A percentile compares a stretch with the other conserved stretches of the same genome.
These are phyloP conservation scores for Pseudomyrmex gracilis DNA, from an alignment of 1,140 invertebrate genomes.

Conservation along the genomic window DNA sequence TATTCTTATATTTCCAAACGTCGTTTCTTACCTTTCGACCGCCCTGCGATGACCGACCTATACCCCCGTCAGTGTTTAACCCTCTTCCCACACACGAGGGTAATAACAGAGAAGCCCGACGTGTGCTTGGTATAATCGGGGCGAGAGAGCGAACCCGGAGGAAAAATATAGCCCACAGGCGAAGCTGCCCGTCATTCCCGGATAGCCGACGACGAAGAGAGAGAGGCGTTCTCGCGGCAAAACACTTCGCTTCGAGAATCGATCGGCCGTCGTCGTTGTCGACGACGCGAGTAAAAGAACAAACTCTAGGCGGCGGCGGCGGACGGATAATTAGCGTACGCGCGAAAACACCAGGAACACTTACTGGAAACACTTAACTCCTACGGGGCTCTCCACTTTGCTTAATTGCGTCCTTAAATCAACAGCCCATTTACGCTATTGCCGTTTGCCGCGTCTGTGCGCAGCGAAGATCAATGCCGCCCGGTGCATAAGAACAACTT, in stretches of 20 bases:
- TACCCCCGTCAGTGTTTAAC: slow-evolving; percentile 8
- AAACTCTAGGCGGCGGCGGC: slow-evolving; percentile 34
- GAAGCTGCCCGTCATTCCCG: slow-evolving; percentile 36
- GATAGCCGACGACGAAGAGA: neutral
- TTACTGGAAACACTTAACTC: slow-evolving; percentile 69
- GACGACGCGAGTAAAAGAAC: slow-evolving; percentile 24
- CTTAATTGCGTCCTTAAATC: slow-evolving; percentile 76
- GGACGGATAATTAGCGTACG: slow-evolving; percentile 71
- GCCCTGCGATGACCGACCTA: neutral
- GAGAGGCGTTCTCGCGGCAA: slow-evolving; percentile 21
- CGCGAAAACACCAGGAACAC: slow-evolving; percentile 72
- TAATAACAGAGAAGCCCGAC: slow-evolving; percentile 35
- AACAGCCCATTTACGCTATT: slow-evolving; percentile 74
- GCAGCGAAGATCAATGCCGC: slow-evolving; percentile 63
- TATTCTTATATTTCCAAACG: neutral
- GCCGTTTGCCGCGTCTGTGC: slow-evolving; percentile 60
- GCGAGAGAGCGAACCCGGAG: neutral
- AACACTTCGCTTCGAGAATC: slow-evolving; percentile 60
- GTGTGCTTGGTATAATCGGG: slow-evolving; percentile 9
- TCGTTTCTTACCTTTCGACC: slow-evolving; percentile 15
- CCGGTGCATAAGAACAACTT: slow-evolving; percentile 57
- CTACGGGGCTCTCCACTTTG: slow-evolving; percentile 70
- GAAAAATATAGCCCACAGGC: slow-evolving; percentile 46
- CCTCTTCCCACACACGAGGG: neutral
- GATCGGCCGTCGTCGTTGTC: slow-evolving; percentile 29